Evolutionary conservation across 2,888 invertebrate species (phyloP).

Genomic region (Nycteola revayana): DNA sequence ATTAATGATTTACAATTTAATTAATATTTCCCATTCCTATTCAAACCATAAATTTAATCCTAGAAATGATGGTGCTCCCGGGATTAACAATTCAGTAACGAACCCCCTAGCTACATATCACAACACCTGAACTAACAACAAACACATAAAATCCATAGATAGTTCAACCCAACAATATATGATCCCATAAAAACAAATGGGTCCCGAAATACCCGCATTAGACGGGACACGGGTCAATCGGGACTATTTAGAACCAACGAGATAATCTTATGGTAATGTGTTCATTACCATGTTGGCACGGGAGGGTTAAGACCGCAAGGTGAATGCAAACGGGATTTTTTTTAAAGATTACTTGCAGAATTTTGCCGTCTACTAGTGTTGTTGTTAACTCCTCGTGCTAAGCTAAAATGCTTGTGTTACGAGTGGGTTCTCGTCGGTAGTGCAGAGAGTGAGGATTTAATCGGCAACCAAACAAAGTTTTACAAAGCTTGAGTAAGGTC

Average conservation of each 20-base stretch:
- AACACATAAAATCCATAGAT: conserved; percentile 16
- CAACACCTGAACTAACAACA: conserved; percentile 11
- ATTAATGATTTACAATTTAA: too few species aligned
- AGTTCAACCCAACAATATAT: conserved; percentile 27
- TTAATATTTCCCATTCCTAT: too few species aligned
- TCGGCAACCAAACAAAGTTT: too few species aligned
- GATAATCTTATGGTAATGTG: conserved; percentile 24
- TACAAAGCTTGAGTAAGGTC: too few species aligned
- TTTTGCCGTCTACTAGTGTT: too few species aligned
- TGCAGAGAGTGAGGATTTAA: too few species aligned
- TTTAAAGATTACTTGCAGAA: too few species aligned
- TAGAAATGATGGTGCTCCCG: neutral
- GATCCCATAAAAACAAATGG: conserved; percentile 35
- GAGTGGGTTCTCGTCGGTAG: too few species aligned
- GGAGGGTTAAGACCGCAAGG: conserved; percentile 12
- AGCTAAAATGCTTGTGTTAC: too few species aligned
- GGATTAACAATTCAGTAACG: neutral
- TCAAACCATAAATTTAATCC: too few species aligned
- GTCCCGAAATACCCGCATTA: conserved; percentile 27
- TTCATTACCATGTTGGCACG: conserved; percentile 23
- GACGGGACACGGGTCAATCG: conserved; percentile 26
- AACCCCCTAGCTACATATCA: conserved; percentile 2
- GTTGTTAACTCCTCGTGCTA: too few species aligned
- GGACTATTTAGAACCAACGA: conserved; percentile 28
- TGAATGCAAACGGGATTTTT: too few species aligned